Conservation (phyloP, 2,797 vertebrate genomes). For the Pangasius sanitwongsei region DNA sequence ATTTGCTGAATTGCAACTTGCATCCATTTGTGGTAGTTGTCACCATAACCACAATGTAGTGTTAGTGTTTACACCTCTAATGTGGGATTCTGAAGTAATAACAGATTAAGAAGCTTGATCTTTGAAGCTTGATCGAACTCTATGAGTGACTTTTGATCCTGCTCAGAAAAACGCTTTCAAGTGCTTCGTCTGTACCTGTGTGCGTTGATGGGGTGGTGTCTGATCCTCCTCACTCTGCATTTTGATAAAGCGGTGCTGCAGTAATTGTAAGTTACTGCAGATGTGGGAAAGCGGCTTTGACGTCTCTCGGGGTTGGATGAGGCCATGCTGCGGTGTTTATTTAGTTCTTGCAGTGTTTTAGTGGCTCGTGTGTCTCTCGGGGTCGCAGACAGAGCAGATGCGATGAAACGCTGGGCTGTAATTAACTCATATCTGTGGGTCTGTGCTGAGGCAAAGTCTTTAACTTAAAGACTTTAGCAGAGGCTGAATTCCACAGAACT, state of each 20-base stretch:
- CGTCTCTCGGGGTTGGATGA: conserved; percentile 9
- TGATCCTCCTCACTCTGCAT: neutral
- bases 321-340: conserved; percentile 38
- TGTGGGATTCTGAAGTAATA: neutral
- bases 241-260: neutral
- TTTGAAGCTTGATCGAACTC: neutral
- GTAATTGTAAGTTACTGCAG: neutral
- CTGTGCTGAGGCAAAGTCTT: conserved; percentile 28
- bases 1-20: neutral
- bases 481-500: conserved; percentile 38
- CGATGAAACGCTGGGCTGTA: conserved; percentile 42
- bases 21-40: neutral
- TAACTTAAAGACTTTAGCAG: conserved; percentile 53
- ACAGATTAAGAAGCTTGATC: neutral
- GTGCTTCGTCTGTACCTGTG: neutral
- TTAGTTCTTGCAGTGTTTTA: conserved; percentile 25
- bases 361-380: conserved; percentile 32
- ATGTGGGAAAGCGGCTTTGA: neutral
- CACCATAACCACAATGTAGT: neutral
- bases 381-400: conserved; percentile 50
- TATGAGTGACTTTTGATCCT: neutral
- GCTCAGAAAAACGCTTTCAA: neutral
- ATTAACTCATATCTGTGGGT: conserved; percentile 50
- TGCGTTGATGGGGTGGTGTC: neutral
- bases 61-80: neutral